Base-by-base conservation (phyloP, 2,888 invertebrate genomes). In the Agriotes lineatus region DNA sequence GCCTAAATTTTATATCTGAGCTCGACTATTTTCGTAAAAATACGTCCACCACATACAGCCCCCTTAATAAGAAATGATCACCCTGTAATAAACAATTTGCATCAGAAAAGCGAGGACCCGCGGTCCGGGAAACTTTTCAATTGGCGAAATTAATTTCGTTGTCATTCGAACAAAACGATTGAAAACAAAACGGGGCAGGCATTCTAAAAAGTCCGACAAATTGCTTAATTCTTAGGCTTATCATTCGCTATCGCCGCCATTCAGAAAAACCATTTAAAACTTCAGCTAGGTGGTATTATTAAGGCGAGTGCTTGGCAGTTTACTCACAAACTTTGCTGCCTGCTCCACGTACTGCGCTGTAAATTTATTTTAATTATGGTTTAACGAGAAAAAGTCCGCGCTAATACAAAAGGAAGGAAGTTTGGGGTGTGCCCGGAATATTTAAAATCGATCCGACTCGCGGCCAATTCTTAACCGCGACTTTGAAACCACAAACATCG, bases 321-420 rank as follows among this genome's bases (percentile, higher is more conserved):
- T 71, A 56, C 72, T 75, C 71, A 69, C 73, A 71, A 75, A 71
- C 71, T 70, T 70, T 70, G 42, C 54, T 54, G 42, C 65, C 68
- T 67, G 56, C 66, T 70, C 58, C 66, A 70, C 69, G 75, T 71
- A 75, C 77, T 77, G 48, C 75, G 62, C 76, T 74, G 78, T 79
- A 79, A 80, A 82, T 82, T 82, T 81, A 82, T 82, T 82, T 82
- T 82, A 82, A 82, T 82, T 81, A 78, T 78, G 78, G 75, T 76
- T 80, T 82, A 81, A 82, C 81, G 81, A 82, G 81, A 77, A 79
- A 77, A 79, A 79, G 77, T 78, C 79, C 68, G 76, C 70, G 72
- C 79, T 79, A 79, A 79, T 81, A 81, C 81, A 80, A 79, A 77
- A 75, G 71, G 72, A 76, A 78, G 75, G 77, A 76, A 77, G 76